These are phyloP conservation scores for Spea multiplicata DNA, from an alignment of 2,113 vertebrate genomes.

Conservation along the genomic window DNA sequence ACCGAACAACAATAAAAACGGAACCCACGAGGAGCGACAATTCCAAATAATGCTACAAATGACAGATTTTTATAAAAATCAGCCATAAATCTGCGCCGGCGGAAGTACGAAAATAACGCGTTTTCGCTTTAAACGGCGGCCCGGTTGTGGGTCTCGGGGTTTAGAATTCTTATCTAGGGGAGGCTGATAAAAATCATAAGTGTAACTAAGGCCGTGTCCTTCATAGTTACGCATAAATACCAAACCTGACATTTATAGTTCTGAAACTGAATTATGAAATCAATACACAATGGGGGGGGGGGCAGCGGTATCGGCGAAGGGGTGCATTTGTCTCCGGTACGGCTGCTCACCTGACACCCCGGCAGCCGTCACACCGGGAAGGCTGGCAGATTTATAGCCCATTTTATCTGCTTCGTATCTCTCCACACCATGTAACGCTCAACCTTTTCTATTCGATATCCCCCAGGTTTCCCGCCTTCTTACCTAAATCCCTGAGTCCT, in stretches of 20 bases:
- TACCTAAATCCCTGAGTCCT: neutral
- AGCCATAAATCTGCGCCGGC: too few relatives aligned
- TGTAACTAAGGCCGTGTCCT: neutral
- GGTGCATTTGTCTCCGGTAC: neutral
- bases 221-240: neutral
- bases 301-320: neutral
- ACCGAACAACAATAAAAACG: too few relatives aligned
- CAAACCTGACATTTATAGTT: neutral
- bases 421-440: neutral
- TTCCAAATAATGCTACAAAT: too few relatives aligned
- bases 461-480: neutral
- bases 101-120: too few relatives aligned
- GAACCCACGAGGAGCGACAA: too few relatives aligned
- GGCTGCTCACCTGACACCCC: neutral
- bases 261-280: neutral
- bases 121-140: too few relatives aligned
- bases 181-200: too few relatives aligned
- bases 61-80: too few relatives aligned
- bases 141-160: too few relatives aligned
- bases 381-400: slow-evolving; percentile 10
- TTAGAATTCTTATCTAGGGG: too few relatives aligned
- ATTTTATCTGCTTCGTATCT: neutral
- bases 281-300: neutral
- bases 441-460: neutral
- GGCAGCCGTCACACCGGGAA: too few relatives aligned